Base-by-base conservation (phyloP, 1,140 invertebrate genomes). In the Nasonia giraulti region DNA sequence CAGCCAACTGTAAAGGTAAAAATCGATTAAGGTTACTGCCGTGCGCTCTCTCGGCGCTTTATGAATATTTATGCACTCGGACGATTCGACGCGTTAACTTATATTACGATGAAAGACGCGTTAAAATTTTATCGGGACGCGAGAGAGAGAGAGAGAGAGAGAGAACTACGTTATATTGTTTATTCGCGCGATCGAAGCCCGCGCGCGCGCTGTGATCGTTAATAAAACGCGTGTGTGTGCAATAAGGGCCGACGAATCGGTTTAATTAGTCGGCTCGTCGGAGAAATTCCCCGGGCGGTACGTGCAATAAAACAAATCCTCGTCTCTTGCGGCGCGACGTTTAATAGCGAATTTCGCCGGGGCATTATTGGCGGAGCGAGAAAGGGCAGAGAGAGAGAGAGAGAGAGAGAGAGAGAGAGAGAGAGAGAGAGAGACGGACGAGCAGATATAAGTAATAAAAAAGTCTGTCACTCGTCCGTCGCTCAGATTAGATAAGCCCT, bases 401-500 rank as follows among this genome's bases (percentile, higher is more conserved):
- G 2, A 75, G 27, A 14, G 12, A 7, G 12, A 62, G 37, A 44
- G 37, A 31, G 2, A 75, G 27, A 14, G 12, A n/a, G n/a, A n/a
- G n/a, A n/a, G n/a, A n/a, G n/a, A n/a, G n/a, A 31, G 2, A 75
- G 27, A 14, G 12, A 78, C 10, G 74, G 27, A 7, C 12, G 27
- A 1, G 55, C 1, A 7, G 33, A 83, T 76, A 68, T 66, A 62
- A 11, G 69, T 37, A 83, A 47, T 68, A 68, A 78, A 83, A 76
- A 82, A 76, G 55, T 31, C 40, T 37, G 37, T 31, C 50, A 40
- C 4, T 73, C 73, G 47, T 33, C 10, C 69, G 69, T 1, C 10
- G n/a, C 7, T 66, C 8, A 44, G 66, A 79, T 84, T 84, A 84
- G 66, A 73, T 79, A 78, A 84, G 66, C 5, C 11, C 14, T 71